These are phyloP conservation scores for Drosophila melanosoma DNA, from an alignment of 2,888 invertebrate genomes.

Conservation along the genomic window DNA sequence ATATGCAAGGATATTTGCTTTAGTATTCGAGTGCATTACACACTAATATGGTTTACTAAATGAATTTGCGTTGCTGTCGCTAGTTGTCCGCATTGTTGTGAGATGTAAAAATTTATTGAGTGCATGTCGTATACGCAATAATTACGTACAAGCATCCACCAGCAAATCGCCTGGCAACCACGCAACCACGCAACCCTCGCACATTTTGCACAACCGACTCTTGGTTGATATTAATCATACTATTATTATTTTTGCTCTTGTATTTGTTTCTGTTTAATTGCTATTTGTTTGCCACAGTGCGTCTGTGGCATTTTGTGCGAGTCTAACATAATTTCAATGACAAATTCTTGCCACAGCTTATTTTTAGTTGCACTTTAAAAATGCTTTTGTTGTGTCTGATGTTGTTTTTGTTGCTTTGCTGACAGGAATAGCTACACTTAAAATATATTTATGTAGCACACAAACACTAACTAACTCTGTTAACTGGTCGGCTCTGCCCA, in stretches of 20 bases:
- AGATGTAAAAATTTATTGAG: slow-evolving; percentile 71
- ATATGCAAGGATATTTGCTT: slow-evolving; percentile 37
- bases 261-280: slow-evolving; percentile 10
- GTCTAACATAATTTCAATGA: slow-evolving; percentile 58
- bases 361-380: slow-evolving; percentile 70
- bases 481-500: slow-evolving; percentile 4
- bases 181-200: slow-evolving; percentile 12
- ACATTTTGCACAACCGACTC: not conserved
- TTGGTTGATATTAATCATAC: slow-evolving; percentile 17
- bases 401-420: slow-evolving; percentile 3
- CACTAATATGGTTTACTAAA: slow-evolving; percentile 22
- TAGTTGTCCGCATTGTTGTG: slow-evolving; percentile 54
- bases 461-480: slow-evolving; percentile 3
- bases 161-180: slow-evolving; percentile 22
- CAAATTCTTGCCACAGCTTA: slow-evolving; percentile 40
- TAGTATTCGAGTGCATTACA: slow-evolving; percentile 14
- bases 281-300: slow-evolving; percentile 11
- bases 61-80: slow-evolving; percentile 37
- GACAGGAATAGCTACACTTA: slow-evolving; percentile 30
- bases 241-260: slow-evolving; percentile 19
- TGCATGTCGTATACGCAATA: slow-evolving; percentile 66
- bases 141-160: slow-evolving; percentile 32
- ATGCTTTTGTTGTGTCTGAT: slow-evolving; percentile 9
- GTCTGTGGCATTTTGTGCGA: slow-evolving; percentile 33
- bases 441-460: slow-evolving; percentile 41